Conservation (phyloP, 2,888 invertebrate genomes). For the Yponomeuta cagnagella region DNA sequence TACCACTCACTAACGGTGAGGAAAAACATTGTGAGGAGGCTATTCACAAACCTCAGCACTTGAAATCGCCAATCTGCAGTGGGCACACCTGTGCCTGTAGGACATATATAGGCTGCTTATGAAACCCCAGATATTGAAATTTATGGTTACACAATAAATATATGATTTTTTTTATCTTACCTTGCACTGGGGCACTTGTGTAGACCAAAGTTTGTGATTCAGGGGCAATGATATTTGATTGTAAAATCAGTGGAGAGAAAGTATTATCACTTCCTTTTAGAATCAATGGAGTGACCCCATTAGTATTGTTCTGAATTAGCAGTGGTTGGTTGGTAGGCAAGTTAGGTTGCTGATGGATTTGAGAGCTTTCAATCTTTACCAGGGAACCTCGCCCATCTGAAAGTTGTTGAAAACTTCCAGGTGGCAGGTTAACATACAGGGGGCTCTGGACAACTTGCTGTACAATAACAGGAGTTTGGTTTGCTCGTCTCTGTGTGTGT, state of each 20-base stretch:
- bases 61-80: no score
- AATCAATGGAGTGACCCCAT: constrained; percentile 56
- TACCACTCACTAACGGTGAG: no score
- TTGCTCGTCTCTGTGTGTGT: constrained; percentile 37
- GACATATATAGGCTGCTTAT: no score
- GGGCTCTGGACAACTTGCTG: constrained; percentile 64
- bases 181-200: constrained; percentile 62
- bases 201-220: constrained; percentile 69
- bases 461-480: constrained; percentile 54
- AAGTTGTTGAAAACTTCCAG: constrained; percentile 49
- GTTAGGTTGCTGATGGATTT: constrained; percentile 40
- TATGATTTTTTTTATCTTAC: constrained; percentile 30
- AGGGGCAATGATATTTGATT: constrained; percentile 77
- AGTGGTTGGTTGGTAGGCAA: constrained; percentile 45
- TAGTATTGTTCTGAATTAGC: constrained; percentile 54
- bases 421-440: constrained; percentile 57
- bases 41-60: no score
- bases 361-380: constrained; percentile 46
- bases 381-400: constrained; percentile 45
- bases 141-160: no score
- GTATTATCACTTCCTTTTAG: constrained; percentile 61
- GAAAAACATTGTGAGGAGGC: no score
- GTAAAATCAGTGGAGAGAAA: constrained; percentile 78
- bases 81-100: no score
- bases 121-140: no score